These are phyloP conservation scores for Scaptomyza caliginosa DNA, from an alignment of 2,888 invertebrate genomes.

Conservation along the genomic window DNA sequence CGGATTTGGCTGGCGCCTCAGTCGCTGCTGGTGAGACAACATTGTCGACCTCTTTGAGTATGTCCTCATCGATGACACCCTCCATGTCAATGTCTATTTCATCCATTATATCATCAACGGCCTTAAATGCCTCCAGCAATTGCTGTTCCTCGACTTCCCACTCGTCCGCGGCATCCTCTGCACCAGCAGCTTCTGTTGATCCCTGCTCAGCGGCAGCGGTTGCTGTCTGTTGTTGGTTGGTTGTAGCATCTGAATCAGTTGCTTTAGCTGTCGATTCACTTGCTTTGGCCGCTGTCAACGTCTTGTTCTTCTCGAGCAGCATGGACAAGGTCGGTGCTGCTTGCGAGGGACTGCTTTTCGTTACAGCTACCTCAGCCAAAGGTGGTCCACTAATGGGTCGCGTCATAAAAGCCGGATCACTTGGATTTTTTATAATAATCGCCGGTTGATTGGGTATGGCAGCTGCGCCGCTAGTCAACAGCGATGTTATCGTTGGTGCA, in stretches of 20 bases:
- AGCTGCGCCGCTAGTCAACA: conserved; percentile 81
- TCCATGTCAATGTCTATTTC: conserved; percentile 1
- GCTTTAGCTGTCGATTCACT: conserved; percentile 18
- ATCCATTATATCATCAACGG: conserved; percentile 82
- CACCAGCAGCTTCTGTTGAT: background rate
- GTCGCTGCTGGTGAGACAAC: conserved; percentile 48
- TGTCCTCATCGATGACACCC: conserved; percentile 80
- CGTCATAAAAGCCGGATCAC: conserved; percentile 70
- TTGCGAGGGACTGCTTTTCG: conserved; percentile 86
- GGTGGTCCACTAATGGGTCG: conserved; percentile 83
- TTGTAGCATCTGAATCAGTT: conserved; percentile 1
- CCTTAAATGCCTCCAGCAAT: conserved; percentile 82
- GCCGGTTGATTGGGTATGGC: conserved; percentile 73
- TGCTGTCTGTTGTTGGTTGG: conserved; percentile 39
- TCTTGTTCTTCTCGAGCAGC: conserved; percentile 87
- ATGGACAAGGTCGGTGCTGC: conserved; percentile 91
- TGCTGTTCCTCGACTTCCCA: conserved; percentile 81
- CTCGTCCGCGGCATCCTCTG: conserved; percentile 52
- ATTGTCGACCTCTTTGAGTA: conserved; percentile 81
- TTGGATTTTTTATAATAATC: conserved; percentile 66
- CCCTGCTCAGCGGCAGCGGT: conserved; percentile 17
- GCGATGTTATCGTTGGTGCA: conserved; percentile 84
- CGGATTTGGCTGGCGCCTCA: conserved; percentile 50
- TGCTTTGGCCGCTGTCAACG: conserved; percentile 11
- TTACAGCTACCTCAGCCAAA: conserved; percentile 42